Evolutionary conservation across 2,113 vertebrate species (phyloP).

Genomic region (Entelurus aequoreus): DNA sequence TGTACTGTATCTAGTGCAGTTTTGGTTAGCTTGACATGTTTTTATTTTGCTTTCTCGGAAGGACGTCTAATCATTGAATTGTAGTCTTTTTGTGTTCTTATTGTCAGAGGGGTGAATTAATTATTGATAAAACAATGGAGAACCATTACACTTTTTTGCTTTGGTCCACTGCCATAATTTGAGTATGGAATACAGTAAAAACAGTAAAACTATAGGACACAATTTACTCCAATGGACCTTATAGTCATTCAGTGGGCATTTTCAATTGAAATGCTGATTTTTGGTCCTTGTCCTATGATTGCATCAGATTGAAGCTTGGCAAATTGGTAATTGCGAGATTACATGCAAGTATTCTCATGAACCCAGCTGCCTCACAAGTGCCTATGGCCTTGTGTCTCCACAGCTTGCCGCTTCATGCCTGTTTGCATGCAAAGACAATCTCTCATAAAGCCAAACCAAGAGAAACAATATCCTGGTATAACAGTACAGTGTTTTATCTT

Average conservation of each 20-base stretch:
- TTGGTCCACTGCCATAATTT: no score
- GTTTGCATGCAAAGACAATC: background rate
- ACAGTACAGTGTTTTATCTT: constrained; percentile 7
- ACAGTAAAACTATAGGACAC: no score
- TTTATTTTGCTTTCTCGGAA: no score
- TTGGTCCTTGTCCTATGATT: background rate
- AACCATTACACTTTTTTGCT: no score
- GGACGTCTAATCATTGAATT: no score
- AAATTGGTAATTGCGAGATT: background rate
- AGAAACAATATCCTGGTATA: constrained; percentile 12
- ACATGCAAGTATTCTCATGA: background rate
- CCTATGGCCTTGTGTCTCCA: background rate
- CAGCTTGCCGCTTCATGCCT: background rate
- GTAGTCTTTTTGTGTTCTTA: no score
- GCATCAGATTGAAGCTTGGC: constrained; percentile 5
- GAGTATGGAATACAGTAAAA: no score
- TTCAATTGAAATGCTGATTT: background rate
- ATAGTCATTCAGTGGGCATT: background rate
- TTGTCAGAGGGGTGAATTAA: no score
- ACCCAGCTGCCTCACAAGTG: background rate
- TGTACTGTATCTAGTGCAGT: no score
- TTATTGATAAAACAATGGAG: no score
- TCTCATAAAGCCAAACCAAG: constrained; percentile 15
- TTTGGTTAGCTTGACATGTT: no score
- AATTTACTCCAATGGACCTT: no score